These are phyloP conservation scores for Bucco capensis DNA, from an alignment of 2,113 vertebrate species.

Conservation along the genomic window DNA sequence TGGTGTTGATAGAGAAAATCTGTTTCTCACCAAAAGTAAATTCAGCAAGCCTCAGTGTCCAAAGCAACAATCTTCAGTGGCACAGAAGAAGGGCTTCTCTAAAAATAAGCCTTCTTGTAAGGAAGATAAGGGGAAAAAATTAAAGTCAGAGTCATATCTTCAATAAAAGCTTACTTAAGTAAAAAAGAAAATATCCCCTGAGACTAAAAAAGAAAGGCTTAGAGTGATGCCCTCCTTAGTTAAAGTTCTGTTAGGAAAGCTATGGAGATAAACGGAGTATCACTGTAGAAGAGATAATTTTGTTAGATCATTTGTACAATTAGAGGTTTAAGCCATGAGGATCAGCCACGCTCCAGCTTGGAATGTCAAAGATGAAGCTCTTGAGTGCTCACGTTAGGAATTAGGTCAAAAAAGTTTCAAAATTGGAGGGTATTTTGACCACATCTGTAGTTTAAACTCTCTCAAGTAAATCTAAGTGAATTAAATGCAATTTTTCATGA, in stretches of 20 bases:
- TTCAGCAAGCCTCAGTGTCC: neutral
- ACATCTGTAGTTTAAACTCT: neutral
- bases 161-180: neutral
- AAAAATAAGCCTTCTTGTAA: neutral
- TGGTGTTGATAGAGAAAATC: neutral
- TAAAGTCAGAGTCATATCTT: neutral
- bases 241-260: neutral
- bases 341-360: neutral
- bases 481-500: neutral
- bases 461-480: conserved; percentile 7
- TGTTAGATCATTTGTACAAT: neutral
- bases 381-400: neutral
- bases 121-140: neutral
- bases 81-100: neutral
- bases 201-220: neutral
- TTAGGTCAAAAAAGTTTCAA: neutral
- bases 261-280: neutral
- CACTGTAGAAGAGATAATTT: neutral
- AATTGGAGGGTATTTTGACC: neutral
- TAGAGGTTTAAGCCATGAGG: neutral
- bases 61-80: neutral
- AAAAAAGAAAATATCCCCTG: neutral
- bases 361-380: neutral
- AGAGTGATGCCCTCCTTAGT: neutral
- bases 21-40: neutral